Base-by-base conservation (phyloP, 2,113 vertebrate genomes). In the Myiozetetes cayanensis region DNA sequence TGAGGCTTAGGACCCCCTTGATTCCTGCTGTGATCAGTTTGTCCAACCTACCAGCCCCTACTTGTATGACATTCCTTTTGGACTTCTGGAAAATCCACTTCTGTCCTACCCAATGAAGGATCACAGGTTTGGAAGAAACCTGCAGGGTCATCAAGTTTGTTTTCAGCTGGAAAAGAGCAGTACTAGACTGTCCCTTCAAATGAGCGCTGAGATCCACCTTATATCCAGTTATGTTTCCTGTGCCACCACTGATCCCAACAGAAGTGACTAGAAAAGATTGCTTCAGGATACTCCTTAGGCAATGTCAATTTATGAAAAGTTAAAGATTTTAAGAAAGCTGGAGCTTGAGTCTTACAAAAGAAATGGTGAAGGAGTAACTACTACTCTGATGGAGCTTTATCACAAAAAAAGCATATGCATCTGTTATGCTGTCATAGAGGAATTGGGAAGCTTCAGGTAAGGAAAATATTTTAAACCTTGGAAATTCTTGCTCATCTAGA, bases 151-250 rank as follows among this genome's bases (percentile, higher is more conserved):
- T 33, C 20, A 84, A 46, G n/a, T 58, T 49, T 35, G 44, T 87
- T 91, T 93, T 44, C 49, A 73, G 27, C 20, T 73, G 53, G 18
- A 73, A 85, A 79, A 43, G 9, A 41, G 27, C 14, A 75, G 24
- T n/a, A 72, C 9, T 19, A 67, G 25, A 27, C 25, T 0, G 0
- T 47, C 11, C 12, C 10, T 72, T 72, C 25, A 82, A 15, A 44
- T 44, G 53, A 22, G 25, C 41, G 17, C 25, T 1, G 4, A 89
- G 52, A 75, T 82, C 39, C 27, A 76, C 21, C 71, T 85, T 46
- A 39, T 0, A 3, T 56, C 10, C 24, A 30, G 30, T 13, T 55
- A 9, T 1, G 2, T 30, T 66, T 44, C 49, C 55, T 49, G 53
- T 87, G 55, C 50, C 65, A 31, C 6, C n/a, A 28, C 59, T 19